phyloP scores from a whole-genome alignment of 2,113 vertebrate genomes.

The Cryptotis parvus region DNA sequence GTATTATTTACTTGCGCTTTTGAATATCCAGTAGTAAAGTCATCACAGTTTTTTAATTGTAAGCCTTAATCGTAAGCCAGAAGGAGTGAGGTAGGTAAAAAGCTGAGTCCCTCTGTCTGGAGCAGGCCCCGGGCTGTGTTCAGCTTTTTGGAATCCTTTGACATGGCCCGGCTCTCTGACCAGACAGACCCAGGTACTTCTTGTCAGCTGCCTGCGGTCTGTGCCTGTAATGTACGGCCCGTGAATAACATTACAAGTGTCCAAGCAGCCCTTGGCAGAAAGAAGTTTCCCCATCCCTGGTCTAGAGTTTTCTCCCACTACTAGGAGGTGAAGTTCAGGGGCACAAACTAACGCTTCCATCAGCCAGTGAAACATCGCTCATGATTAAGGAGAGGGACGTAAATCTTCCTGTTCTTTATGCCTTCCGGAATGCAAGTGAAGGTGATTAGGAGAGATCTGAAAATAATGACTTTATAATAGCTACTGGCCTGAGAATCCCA shows the following conservation, averaged over 20 bases:
- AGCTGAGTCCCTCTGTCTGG: conserved; percentile 1
- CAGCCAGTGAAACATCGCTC: background rate
- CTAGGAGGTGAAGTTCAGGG: background rate
- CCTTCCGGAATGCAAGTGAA: background rate
- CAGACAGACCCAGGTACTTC: too few relatives aligned
- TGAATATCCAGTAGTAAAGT: conserved; percentile 4
- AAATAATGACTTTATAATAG: background rate
- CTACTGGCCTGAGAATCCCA: background rate
- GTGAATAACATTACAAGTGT: too few relatives aligned
- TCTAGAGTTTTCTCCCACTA: background rate
- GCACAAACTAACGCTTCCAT: background rate
- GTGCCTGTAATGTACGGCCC: too few relatives aligned
- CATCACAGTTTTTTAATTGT: conserved; percentile 8
- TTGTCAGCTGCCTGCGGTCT: too few relatives aligned
- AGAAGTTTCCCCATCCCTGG: too few relatives aligned
- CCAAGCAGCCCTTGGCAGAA: too few relatives aligned
- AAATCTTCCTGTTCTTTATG: background rate
- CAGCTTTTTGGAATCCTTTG: too few relatives aligned
- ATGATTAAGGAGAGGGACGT: background rate
- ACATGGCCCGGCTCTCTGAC: too few relatives aligned
- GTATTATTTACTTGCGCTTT: background rate
- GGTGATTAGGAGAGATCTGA: background rate
- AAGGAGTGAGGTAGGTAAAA: background rate
- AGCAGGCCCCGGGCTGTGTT: background rate
- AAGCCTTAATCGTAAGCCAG: conserved; percentile 3